Evolutionary conservation across 1,140 invertebrate genomes (phyloP), one percentile per base, ranked within the genome.

Genomic region (Copidosoma floridanum): DNA sequence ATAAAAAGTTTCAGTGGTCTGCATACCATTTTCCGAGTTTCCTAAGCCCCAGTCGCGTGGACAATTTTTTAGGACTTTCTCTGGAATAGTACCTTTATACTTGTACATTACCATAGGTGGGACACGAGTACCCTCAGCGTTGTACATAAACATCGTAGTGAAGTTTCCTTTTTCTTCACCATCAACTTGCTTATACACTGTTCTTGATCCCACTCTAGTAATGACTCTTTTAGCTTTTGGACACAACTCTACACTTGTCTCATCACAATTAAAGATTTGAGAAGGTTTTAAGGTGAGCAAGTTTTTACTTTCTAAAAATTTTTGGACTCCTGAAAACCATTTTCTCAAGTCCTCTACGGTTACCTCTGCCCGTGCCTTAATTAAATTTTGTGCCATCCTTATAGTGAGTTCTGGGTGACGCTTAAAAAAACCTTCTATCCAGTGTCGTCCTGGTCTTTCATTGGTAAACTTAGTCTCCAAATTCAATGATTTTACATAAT

Each of bases 71-170:
- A 61, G 44, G 18, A 74, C 64, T 4, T 64, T 20, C 21, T 44
- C 37, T 20, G 69, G 68, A 14, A 73, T 52, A 21, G 63, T 29
- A 41, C 61, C 50, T 44, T 69, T 71, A 37, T 70, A 74, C 1
- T 52, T 26, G 35, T 58, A 71, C 11, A 72, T 46, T 29, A 73
- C 20, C 57, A 71, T 65, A 1, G 68, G 68, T 20, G 63, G 69
- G 21, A 57, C 51, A 18, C 67, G 24, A 38, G 57, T 21, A 4
- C 71, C 73, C 44, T 24, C 52, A 10, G 69, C 71, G 46, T 47
- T 50, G 65, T 71, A 74, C 37, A 68, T 71, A 56, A 66, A 67
- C 6, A 68, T 63, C 1, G 69, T 68, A 8, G 73, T 77, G 0
- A 74, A 23, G 35, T 68, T 26, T 54, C 41, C 61, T 65, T 71